phyloP scores from a whole-genome alignment of 2,797 vertebrate species.

The Alfaro cultratus region DNA sequence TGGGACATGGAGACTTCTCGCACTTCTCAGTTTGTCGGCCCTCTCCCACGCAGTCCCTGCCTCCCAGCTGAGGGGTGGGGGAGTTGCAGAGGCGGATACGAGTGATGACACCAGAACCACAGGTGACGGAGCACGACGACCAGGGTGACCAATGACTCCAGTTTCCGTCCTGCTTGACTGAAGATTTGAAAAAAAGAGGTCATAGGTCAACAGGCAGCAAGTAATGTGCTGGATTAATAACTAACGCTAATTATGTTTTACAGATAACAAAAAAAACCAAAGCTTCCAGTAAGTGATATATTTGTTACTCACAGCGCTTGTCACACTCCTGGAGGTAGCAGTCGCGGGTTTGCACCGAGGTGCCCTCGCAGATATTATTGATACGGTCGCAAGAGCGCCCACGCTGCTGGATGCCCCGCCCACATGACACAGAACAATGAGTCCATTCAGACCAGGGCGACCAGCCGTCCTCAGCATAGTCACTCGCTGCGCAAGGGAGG shows the following conservation, averaged over 20 bases:
- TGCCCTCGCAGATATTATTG: conserved; percentile 96
- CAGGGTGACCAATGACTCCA: conserved; percentile 99
- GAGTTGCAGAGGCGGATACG: conserved; percentile 99
- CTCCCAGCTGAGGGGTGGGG: conserved; percentile 93
- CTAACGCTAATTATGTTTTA: not conserved
- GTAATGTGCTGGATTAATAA: conserved; percentile 2
- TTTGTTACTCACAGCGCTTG: conserved; percentile 91
- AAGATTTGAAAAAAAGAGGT: conserved; percentile 31
- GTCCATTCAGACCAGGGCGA: conserved; percentile 99
- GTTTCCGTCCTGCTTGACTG: conserved; percentile 95
- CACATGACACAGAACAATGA: conserved; percentile 95
- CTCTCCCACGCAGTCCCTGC: conserved; percentile 91
- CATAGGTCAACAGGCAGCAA: conserved; percentile 42
- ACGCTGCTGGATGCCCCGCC: conserved; percentile 96
- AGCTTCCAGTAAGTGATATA: not conserved
- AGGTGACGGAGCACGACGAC: conserved; percentile 97
- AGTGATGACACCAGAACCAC: conserved; percentile 91
- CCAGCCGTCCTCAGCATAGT: conserved; percentile 96
- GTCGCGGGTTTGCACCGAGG: conserved; percentile 95
- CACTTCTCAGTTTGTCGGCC: conserved; percentile 93
- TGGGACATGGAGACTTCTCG: conserved; percentile 89
- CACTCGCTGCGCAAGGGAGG: conserved; percentile 84
- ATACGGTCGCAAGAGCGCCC: conserved; percentile 98
- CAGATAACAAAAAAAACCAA: not conserved
- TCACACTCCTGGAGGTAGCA: conserved; percentile 98